Evolutionary conservation across 2,797 vertebrate genomes (phyloP).

Genomic region (Allobates femoralis): DNA sequence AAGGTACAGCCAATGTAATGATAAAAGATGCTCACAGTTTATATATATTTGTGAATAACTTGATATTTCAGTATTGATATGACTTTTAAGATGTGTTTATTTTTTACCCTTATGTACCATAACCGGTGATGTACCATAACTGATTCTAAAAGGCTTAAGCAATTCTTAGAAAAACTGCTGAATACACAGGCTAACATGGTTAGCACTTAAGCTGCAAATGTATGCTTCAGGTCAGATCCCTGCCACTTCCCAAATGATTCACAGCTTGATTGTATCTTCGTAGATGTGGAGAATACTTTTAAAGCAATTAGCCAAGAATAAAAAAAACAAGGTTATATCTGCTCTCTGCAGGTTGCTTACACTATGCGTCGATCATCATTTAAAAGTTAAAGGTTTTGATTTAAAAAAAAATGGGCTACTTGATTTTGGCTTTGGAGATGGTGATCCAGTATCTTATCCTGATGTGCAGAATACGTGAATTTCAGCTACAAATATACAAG

Average conservation of each 20-base stretch:
- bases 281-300: slow-evolving; percentile 59
- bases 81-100: background rate
- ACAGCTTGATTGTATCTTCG: slow-evolving; percentile 59
- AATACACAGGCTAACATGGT: slow-evolving; percentile 31
- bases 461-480: background rate
- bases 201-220: slow-evolving; percentile 53
- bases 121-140: background rate
- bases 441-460: background rate
- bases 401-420: slow-evolving; percentile 23
- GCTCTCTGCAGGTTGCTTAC: slow-evolving; percentile 52
- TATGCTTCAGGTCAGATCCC: slow-evolving; percentile 59
- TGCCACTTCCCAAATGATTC: slow-evolving; percentile 59
- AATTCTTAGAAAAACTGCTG: slow-evolving; percentile 31
- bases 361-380: slow-evolving; percentile 55
- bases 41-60: background rate
- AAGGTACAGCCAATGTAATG: background rate
- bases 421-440: background rate
- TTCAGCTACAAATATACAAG: background rate
- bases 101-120: background rate
- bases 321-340: slow-evolving; percentile 56
- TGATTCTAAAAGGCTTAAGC: slow-evolving; percentile 7
- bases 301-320: slow-evolving; percentile 58
- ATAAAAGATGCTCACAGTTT: background rate
- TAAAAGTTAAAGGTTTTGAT: slow-evolving; percentile 52
- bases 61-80: background rate